Percentiles rank a stretch among this genome's conserved stretches.
These are phyloP conservation scores for Rhopalosiphum maidis DNA, from an alignment of 1,140 invertebrate genomes.

Conservation along the genomic window DNA sequence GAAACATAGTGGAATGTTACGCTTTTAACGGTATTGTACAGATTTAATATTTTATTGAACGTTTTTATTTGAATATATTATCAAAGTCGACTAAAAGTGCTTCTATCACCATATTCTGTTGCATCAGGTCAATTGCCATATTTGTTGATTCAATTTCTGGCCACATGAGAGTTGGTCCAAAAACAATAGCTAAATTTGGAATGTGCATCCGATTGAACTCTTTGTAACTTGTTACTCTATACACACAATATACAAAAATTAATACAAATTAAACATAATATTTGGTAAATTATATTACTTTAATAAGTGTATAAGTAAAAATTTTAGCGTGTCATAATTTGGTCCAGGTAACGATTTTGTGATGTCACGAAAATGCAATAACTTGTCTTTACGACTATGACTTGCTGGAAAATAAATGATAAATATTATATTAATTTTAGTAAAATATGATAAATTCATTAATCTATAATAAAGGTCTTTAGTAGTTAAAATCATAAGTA, in stretches of 20 bases:
- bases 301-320: constrained; percentile 79
- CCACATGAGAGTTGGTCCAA: constrained; percentile 82
- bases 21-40: not conserved
- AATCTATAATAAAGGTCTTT: not conserved
- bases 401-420: constrained; percentile 65
- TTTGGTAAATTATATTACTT: constrained; percentile 67
- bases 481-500: not conserved
- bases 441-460: not conserved
- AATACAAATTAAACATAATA: constrained; percentile 58
- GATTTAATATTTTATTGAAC: not conserved
- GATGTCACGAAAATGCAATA: constrained; percentile 74
- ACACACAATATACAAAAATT: constrained; percentile 58
- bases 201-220: constrained; percentile 87
- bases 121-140: constrained; percentile 72
- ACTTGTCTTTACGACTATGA: constrained; percentile 67
- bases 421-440: not conserved
- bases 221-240: constrained; percentile 76
- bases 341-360: constrained; percentile 71
- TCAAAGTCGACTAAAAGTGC: constrained; percentile 66
- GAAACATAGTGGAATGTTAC: constrained; percentile 15
- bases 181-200: constrained; percentile 89
- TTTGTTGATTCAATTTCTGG: constrained; percentile 67
- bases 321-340: constrained; percentile 80
- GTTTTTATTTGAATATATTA: constrained; percentile 62
- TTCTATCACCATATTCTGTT: constrained; percentile 73